A percentile compares a stretch with the other conserved stretches of the same genome.
Evolutionary conservation across 2,797 vertebrate genomes (phyloP).

Genomic region (Xenentodon cancila): DNA sequence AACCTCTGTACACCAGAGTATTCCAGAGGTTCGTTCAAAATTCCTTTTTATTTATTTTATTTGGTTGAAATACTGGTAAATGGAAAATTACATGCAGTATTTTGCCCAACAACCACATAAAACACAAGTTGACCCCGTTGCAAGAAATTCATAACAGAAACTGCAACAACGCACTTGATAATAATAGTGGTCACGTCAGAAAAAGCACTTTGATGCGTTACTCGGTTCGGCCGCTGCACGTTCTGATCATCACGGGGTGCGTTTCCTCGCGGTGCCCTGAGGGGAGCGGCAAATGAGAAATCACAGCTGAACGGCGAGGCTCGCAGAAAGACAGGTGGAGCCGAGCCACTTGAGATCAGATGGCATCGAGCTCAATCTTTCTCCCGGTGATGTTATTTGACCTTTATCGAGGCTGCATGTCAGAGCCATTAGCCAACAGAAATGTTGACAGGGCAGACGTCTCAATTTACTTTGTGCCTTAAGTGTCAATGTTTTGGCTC

Average conservation of each 20-base stretch:
- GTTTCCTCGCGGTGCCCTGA: slow-evolving; percentile 16
- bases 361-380: slow-evolving; percentile 28
- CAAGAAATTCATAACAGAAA: no score
- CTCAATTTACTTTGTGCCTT: not conserved
- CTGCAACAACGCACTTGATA: no score
- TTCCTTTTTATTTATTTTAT: no score
- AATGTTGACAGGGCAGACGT: slow-evolving; percentile 23
- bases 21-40: no score
- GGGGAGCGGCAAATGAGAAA: slow-evolving; percentile 17
- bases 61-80: no score
- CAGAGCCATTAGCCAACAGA: not conserved
- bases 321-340: slow-evolving; percentile 59
- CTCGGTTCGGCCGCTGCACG: no score
- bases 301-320: not conserved
- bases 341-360: slow-evolving; percentile 22
- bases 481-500: not conserved
- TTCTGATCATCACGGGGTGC: not conserved
- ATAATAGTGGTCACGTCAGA: no score
- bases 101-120: no score
- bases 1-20: no score
- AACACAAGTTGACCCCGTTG: no score
- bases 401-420: not conserved
- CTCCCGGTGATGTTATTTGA: slow-evolving; percentile 40
- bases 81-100: no score
- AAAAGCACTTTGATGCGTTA: no score